Evolutionary conservation across 92 coral and sea anemone species (phyloP).

Genomic region (Phenganax stokvisi): DNA sequence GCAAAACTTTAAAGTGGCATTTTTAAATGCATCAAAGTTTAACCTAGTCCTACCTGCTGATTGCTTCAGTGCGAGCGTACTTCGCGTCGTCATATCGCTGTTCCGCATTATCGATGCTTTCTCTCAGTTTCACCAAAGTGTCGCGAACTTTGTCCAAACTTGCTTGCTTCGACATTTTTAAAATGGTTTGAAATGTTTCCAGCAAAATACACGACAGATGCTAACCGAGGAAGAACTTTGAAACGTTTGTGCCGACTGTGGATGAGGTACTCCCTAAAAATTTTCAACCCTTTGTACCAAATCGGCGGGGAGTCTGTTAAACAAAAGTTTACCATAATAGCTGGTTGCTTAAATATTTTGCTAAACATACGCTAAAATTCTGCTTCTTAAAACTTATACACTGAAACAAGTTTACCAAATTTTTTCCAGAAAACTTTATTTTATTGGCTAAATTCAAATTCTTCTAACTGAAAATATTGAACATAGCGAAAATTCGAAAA

Average conservation of each 20-base stretch:
- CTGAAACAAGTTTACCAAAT: background rate
- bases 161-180: slow-evolving; percentile 23
- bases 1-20: too few species aligned
- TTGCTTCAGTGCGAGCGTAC: slow-evolving; percentile 11
- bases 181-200: too few species aligned
- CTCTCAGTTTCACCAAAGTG: slow-evolving; percentile 57
- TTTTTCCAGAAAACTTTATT: background rate
- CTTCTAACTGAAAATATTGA: too few species aligned
- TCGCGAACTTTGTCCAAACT: slow-evolving; percentile 46
- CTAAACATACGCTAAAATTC: slow-evolving; percentile 1
- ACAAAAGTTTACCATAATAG: slow-evolving; percentile 16
- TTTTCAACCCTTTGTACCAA: too few species aligned
- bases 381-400: slow-evolving; percentile 4
- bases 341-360: background rate
- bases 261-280: background rate
- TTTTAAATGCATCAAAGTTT: too few species aligned
- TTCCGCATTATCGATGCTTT: slow-evolving; percentile 58
- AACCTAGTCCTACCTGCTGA: background rate
- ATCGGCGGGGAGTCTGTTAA: background rate
- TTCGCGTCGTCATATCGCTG: slow-evolving; percentile 62
- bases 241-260: slow-evolving; percentile 7
- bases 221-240: background rate
- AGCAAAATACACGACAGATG: background rate
- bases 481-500: too few species aligned
- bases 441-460: background rate